Percentiles rank a stretch among this genome's conserved stretches.
phyloP scores from a whole-genome alignment of 2,113 vertebrate species.

The Hiodon alosoides region DNA sequence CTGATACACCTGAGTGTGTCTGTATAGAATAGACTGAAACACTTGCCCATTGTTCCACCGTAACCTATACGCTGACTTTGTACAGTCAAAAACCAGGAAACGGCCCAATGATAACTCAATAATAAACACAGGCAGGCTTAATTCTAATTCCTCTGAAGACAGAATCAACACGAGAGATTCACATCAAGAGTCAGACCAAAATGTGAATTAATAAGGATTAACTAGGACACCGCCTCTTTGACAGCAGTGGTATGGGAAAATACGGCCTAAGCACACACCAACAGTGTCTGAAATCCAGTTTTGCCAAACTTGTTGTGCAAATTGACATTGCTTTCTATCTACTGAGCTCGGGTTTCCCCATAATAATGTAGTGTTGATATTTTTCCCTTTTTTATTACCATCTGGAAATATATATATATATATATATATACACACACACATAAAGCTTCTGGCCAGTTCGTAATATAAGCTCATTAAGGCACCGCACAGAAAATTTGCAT shows the following conservation, averaged over 20 bases:
- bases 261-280: not conserved
- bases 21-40: no score
- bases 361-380: constrained; percentile 67
- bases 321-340: not conserved
- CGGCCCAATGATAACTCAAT: no score
- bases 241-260: not conserved
- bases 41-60: no score
- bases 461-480: constrained; percentile 67
- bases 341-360: constrained; percentile 49
- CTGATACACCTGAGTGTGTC: no score
- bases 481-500: constrained; percentile 51
- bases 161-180: no score
- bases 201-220: no score
- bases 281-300: not conserved
- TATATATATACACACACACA: constrained; percentile 35
- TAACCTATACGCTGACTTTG: no score
- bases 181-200: no score
- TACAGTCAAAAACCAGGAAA: no score
- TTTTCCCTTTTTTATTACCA: constrained; percentile 46
- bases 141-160: no score
- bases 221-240: not conserved
- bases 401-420: constrained; percentile 47
- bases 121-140: no score
- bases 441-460: constrained; percentile 60
- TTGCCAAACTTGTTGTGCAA: not conserved